Conservation (phyloP, 1,140 invertebrate species). For the Plutomurus gul region DNA sequence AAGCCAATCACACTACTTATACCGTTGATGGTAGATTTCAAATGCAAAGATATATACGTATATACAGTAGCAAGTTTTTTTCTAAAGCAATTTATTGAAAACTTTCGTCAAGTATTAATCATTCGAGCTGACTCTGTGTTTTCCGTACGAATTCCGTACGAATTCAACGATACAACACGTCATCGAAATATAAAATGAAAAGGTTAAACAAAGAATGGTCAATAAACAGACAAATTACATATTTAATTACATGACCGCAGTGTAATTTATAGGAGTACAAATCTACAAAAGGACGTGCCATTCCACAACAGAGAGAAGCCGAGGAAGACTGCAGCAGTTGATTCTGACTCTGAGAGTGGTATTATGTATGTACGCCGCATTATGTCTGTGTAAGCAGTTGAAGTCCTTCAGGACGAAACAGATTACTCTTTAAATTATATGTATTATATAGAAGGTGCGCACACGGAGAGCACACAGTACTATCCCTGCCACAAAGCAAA, state of each 20-base stretch:
- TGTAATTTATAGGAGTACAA: not conserved
- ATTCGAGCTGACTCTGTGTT: too few relatives aligned
- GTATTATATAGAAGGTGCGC: too few relatives aligned
- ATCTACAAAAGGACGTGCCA: not conserved
- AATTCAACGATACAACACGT: not conserved
- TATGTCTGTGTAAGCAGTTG: too few relatives aligned
- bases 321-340: too few relatives aligned
- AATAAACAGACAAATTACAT: constrained; percentile 30
- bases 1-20: not conserved
- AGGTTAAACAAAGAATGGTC: not conserved
- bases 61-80: not conserved
- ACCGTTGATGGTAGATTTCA: not conserved
- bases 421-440: too few relatives aligned
- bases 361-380: too few relatives aligned
- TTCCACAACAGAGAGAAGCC: not conserved
- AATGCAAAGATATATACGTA: not conserved
- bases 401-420: too few relatives aligned
- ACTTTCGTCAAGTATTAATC: not conserved
- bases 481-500: not conserved
- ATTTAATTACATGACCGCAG: constrained; percentile 4
- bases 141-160: not conserved
- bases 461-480: not conserved
- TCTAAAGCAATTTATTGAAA: not conserved
- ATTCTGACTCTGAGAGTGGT: too few relatives aligned
- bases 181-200: not conserved